phyloP scores from a whole-genome alignment of 2,797 vertebrate species.

The Darevskia nairensis region DNA sequence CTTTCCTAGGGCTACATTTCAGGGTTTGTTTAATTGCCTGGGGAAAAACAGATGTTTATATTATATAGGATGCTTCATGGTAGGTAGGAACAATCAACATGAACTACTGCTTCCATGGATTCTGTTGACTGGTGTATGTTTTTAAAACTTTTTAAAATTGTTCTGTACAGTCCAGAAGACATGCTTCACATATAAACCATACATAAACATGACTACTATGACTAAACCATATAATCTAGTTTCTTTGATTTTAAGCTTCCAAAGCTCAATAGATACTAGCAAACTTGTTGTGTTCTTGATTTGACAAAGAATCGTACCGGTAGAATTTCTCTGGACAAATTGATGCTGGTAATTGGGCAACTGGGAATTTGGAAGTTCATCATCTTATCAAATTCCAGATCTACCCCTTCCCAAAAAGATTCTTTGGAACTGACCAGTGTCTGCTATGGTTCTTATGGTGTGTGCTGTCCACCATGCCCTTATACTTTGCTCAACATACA shows the following conservation, averaged over 20 bases:
- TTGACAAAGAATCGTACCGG: neutral
- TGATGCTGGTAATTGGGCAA: neutral
- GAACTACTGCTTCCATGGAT: neutral
- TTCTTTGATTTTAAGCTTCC: neutral
- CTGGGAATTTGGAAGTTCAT: neutral
- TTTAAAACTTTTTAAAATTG: neutral
- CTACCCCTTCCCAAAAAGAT: neutral
- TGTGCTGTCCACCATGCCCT: neutral
- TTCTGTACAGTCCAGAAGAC: neutral
- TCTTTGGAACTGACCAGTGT: neutral
- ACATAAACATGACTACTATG: neutral
- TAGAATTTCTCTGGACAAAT: neutral
- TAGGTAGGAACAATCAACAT: neutral
- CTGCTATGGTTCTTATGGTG: neutral
- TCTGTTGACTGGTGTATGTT: neutral
- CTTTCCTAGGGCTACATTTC: conserved; percentile 54
- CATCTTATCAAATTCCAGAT: neutral
- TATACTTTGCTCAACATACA: neutral
- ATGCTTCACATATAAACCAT: no score
- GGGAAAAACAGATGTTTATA: conserved; percentile 11
- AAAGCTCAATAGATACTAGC: neutral
- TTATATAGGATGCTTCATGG: neutral
- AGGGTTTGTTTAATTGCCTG: conserved; percentile 51
- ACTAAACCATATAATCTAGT: neutral
- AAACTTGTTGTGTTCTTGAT: neutral